Conservation (phyloP, 2,888 invertebrate genomes). For the Ischnura elegans region DNA sequence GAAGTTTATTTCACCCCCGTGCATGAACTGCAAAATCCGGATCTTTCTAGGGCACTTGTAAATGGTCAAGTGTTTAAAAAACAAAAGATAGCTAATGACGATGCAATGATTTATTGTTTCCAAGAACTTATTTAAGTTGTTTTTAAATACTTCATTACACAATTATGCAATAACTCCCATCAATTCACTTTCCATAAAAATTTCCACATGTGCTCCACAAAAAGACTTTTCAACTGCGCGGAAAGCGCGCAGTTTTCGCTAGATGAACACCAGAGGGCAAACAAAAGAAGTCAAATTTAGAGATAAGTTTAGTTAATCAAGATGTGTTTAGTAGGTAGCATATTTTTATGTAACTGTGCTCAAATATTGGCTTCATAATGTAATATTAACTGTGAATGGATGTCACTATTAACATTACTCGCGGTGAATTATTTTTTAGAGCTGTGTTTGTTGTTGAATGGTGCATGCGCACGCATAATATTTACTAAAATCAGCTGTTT, state of each 20-base stretch:
- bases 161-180: neutral
- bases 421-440: neutral
- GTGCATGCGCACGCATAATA: slow-evolving; percentile 37
- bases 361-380: neutral
- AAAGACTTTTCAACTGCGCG: neutral
- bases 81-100: too few relatives aligned
- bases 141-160: neutral
- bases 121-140: neutral
- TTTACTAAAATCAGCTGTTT: slow-evolving; percentile 67
- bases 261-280: slow-evolving; percentile 30
- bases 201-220: neutral
- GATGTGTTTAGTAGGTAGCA: neutral
- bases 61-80: too few relatives aligned
- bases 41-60: too few relatives aligned
- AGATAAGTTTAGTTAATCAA: neutral
- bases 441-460: neutral
- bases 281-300: slow-evolving; percentile 43
- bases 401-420: neutral
- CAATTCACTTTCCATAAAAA: neutral
- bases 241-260: neutral
- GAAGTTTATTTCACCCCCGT: too few relatives aligned
- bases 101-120: neutral
- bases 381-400: neutral
- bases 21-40: too few relatives aligned
- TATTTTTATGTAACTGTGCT: neutral